These are phyloP conservation scores for Lipotes vexillifer DNA, from an alignment of 2,113 vertebrate species.

Conservation along the genomic window DNA sequence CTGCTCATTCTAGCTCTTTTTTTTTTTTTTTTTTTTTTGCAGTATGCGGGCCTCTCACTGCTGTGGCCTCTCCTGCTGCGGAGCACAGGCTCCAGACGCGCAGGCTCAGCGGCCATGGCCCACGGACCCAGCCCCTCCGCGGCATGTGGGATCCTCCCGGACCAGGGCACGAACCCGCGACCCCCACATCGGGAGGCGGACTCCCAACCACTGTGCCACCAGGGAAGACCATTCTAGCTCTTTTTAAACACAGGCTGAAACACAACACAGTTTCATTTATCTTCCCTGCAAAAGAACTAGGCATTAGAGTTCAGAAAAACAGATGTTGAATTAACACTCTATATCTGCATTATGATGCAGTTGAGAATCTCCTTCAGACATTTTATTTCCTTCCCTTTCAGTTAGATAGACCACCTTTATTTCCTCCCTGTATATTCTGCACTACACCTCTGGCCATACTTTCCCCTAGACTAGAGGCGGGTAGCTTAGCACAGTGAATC, in stretches of 20 bases:
- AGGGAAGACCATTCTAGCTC: neutral
- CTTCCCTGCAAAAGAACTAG: neutral
- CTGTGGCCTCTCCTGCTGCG: no score
- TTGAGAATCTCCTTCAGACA: neutral
- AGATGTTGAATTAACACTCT: neutral
- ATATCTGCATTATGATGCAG: neutral
- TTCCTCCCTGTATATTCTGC: neutral
- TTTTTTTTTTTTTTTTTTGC: neutral
- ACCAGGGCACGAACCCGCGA: no score
- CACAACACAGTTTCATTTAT: neutral
- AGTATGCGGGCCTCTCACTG: no score
- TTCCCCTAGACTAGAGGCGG: neutral
- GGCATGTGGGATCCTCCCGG: no score
- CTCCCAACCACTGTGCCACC: no score
- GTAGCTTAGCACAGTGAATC: neutral
- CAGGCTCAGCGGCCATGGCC: no score
- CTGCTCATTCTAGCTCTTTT: neutral
- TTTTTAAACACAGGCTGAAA: neutral
- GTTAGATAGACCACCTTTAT: neutral
- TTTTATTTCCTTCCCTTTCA: neutral
- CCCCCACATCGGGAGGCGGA: accelerated
- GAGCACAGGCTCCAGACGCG: no score
- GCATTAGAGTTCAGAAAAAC: neutral
- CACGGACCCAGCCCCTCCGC: no score
- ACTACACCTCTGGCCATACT: neutral